phyloP scores from a whole-genome alignment of 2,888 invertebrate species.

The Notodonta ziczac region DNA sequence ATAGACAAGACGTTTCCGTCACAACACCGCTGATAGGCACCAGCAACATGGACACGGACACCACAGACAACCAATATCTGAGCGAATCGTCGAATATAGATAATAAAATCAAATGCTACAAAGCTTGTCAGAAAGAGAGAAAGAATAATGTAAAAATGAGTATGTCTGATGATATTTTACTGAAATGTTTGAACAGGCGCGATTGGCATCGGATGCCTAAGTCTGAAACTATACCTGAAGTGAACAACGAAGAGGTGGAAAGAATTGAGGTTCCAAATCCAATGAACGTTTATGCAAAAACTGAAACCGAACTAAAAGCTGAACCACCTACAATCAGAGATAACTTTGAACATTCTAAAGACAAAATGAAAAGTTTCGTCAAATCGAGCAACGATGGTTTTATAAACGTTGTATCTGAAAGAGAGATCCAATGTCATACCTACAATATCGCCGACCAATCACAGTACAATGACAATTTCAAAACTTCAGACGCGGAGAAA shows the following conservation, averaged over 20 bases:
- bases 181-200: constrained; percentile 70
- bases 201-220: constrained; percentile 62
- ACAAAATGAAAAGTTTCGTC: constrained; percentile 12
- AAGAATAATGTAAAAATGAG: constrained; percentile 53
- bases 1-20: constrained; percentile 66
- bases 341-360: constrained; percentile 28
- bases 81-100: constrained; percentile 64
- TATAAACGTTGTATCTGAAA: constrained; percentile 50
- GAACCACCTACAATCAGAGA: constrained; percentile 19
- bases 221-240: constrained; percentile 50
- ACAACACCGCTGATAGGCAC: constrained; percentile 71
- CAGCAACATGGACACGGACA: constrained; percentile 68
- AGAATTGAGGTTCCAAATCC: constrained; percentile 1
- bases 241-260: constrained; percentile 49
- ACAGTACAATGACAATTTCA: constrained; percentile 5
- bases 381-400: constrained; percentile 2
- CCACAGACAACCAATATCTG: constrained; percentile 58
- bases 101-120: constrained; percentile 69
- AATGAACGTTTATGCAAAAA: neutral
- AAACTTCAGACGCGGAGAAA: constrained; percentile 52
- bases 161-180: constrained; percentile 73
- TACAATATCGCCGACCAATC: constrained; percentile 43
- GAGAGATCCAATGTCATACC: constrained; percentile 58
- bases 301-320: neutral
- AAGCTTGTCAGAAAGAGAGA: constrained; percentile 66